These are phyloP conservation scores for Nomada fucata DNA, from an alignment of 2,888 invertebrate genomes.

Conservation along the genomic window DNA sequence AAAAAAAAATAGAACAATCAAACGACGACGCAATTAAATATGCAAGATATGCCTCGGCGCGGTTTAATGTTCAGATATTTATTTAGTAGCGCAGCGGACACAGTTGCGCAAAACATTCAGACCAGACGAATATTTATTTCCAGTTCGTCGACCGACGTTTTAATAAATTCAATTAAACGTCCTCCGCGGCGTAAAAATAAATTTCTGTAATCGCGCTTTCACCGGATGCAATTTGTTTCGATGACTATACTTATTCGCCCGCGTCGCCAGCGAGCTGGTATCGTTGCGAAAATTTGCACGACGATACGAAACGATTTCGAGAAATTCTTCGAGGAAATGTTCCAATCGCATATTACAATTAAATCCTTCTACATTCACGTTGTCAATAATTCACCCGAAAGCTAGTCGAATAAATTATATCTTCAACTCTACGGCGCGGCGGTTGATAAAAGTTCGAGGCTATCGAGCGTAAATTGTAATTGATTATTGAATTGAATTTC, in stretches of 20 bases:
- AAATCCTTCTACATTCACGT: not conserved
- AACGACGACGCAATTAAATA: constrained; percentile 22
- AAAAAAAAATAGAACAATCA: not conserved
- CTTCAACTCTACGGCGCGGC: not conserved
- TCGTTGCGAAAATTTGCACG: constrained; percentile 40
- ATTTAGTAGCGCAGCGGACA: not conserved
- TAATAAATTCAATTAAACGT: constrained; percentile 40
- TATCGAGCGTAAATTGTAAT: not conserved
- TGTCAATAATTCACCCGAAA: not conserved
- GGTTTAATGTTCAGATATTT: not conserved
- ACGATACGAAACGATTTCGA: not conserved
- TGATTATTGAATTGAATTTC: not conserved
- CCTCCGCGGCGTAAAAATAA: constrained; percentile 13
- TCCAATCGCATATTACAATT: not conserved
- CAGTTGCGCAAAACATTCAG: not conserved
- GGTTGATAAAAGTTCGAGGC: not conserved
- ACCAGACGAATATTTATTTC: constrained; percentile 37
- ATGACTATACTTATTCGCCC: constrained; percentile 19
- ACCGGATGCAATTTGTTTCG: constrained; percentile 28
- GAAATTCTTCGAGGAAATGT: constrained; percentile 1
- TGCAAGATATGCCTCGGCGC: constrained; percentile 9
- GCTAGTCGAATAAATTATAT: not conserved
- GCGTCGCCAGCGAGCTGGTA: not conserved
- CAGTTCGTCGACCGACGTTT: constrained; percentile 17
- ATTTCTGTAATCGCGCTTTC: constrained; percentile 35